phyloP scores from a whole-genome alignment of 2,888 invertebrate genomes.

The Alsophila aescularia region DNA sequence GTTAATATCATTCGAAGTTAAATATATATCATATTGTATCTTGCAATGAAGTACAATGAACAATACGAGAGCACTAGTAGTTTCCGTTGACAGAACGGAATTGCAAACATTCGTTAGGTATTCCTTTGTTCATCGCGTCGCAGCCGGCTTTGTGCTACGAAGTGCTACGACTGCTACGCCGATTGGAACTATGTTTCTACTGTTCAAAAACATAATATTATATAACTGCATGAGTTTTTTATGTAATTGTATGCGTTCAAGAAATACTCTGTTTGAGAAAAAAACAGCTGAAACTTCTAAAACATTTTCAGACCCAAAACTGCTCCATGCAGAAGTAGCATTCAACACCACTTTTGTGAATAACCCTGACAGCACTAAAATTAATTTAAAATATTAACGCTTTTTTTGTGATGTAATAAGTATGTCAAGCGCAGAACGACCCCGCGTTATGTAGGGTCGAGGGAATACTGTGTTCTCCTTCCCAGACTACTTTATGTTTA shows the following conservation, averaged over 20 bases:
- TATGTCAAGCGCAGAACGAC: slow-evolving; percentile 36
- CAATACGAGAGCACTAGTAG: slow-evolving; percentile 38
- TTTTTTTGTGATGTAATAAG: slow-evolving; percentile 37
- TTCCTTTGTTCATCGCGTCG: slow-evolving; percentile 52
- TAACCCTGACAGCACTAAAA: slow-evolving; percentile 23
- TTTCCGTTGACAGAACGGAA: slow-evolving; percentile 46
- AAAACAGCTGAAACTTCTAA: slow-evolving; percentile 2
- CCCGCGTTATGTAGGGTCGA: slow-evolving; percentile 32
- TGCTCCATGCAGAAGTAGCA: neutral
- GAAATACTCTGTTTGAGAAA: neutral
- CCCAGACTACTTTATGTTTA: slow-evolving; percentile 22
- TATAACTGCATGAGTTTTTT: neutral
- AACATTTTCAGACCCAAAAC: neutral
- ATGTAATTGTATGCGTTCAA: neutral
- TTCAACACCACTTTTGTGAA: slow-evolving; percentile 13
- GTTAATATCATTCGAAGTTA: no score
- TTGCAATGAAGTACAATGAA: slow-evolving; percentile 7
- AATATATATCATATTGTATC: slow-evolving; percentile 18
- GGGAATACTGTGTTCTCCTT: slow-evolving; percentile 26
- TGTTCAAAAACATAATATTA: neutral
- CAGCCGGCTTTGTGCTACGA: slow-evolving; percentile 33
- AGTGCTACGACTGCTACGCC: slow-evolving; percentile 17
- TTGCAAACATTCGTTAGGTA: slow-evolving; percentile 61
- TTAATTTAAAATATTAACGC: slow-evolving; percentile 25
- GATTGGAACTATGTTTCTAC: slow-evolving; percentile 18